Conservation (phyloP, 2,113 vertebrate species). For the Perognathus longimembris region DNA sequence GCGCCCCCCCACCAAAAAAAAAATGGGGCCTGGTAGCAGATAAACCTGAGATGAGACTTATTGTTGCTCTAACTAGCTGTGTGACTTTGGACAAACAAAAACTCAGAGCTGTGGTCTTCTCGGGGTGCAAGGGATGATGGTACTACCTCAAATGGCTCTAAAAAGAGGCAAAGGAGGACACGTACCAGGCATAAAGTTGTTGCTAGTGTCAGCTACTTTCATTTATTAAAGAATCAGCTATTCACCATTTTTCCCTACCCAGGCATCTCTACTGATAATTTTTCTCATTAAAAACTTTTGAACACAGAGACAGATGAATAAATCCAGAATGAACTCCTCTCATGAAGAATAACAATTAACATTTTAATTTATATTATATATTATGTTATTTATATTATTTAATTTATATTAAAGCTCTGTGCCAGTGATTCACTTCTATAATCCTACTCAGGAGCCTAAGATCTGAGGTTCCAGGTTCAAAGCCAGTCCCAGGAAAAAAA, state of each 20-base stretch:
- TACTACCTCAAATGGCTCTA: background rate
- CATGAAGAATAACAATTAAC: conserved; percentile 19
- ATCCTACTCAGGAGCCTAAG: no score
- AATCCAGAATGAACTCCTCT: background rate
- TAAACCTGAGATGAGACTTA: background rate
- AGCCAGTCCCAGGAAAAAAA: no score
- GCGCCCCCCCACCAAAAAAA: background rate
- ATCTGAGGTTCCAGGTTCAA: no score
- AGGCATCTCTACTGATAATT: background rate
- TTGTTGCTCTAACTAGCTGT: background rate
- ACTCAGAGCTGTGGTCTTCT: background rate
- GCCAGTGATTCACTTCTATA: no score
- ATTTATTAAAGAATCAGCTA: background rate
- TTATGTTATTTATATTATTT: no score
- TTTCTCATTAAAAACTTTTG: conserved; percentile 9
- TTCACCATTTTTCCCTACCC: background rate
- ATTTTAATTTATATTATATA: no score
- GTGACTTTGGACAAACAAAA: background rate
- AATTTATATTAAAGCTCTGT: no score
- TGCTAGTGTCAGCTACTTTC: background rate
- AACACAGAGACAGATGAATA: conserved; percentile 28
- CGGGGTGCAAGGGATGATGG: background rate
- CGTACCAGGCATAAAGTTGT: background rate
- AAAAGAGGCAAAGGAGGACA: background rate
- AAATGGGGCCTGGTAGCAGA: background rate